phyloP scores from a whole-genome alignment of 1,140 invertebrate genomes.

The Euglossa dilemma region DNA sequence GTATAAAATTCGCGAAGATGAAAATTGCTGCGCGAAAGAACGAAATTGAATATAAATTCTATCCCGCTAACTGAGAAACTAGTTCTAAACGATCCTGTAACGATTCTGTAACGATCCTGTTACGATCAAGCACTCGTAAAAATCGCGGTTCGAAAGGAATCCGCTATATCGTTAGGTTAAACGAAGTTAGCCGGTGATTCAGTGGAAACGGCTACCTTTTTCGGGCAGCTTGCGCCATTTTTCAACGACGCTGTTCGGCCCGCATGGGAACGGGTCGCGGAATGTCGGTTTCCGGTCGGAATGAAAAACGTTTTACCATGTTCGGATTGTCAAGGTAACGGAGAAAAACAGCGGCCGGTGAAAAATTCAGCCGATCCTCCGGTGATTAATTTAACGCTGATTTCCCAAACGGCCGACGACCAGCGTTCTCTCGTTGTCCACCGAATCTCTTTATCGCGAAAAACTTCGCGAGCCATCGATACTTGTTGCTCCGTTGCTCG shows the following conservation, averaged over 20 bases:
- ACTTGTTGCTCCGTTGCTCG: conserved; percentile 12
- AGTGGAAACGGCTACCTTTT: neutral
- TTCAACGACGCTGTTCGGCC: neutral
- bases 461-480: neutral
- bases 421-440: conserved; percentile 1
- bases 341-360: neutral
- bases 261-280: neutral
- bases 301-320: neutral
- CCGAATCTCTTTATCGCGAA: neutral
- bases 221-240: neutral
- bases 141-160: too few relatives aligned
- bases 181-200: neutral
- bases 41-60: too few relatives aligned
- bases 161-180: neutral
- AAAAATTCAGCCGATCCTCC: neutral
- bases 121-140: too few relatives aligned
- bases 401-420: neutral
- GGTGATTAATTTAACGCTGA: conserved; percentile 8
- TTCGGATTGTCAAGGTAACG: conserved; percentile 27
- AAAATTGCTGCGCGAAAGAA: too few relatives aligned
- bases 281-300: neutral
- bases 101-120: too few relatives aligned
- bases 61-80: too few relatives aligned
- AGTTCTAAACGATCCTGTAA: too few relatives aligned
- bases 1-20: too few relatives aligned